Conservation (phyloP, 2,797 vertebrate genomes). For the Poeciliopsis gracilis region DNA sequence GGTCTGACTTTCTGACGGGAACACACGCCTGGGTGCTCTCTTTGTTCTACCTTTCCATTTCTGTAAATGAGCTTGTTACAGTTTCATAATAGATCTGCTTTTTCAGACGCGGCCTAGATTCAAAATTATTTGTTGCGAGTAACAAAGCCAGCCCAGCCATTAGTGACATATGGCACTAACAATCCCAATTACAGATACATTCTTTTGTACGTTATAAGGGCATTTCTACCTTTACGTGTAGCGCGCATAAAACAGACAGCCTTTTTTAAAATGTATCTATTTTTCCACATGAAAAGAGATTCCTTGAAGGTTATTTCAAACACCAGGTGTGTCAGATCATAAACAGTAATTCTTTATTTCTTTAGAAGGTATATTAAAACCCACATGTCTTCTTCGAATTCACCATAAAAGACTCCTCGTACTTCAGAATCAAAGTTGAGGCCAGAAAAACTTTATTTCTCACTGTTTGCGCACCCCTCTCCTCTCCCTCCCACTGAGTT, state of each 20-base stretch:
- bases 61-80: slow-evolving; percentile 75
- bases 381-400: slow-evolving; percentile 37
- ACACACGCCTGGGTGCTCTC: slow-evolving; percentile 53
- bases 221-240: slow-evolving; percentile 42
- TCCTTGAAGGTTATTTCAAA: slow-evolving; percentile 42
- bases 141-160: slow-evolving; percentile 59
- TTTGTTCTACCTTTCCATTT: slow-evolving; percentile 71
- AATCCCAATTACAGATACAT: slow-evolving; percentile 57
- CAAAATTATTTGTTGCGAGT: slow-evolving; percentile 55
- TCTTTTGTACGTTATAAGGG: slow-evolving; percentile 45
- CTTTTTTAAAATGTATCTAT: slow-evolving; percentile 53
- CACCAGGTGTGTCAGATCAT: slow-evolving; percentile 39
- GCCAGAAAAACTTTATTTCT: slow-evolving; percentile 47
- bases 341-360: slow-evolving; percentile 29
- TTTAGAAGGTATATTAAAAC: slow-evolving; percentile 20
- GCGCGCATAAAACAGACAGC: slow-evolving; percentile 42
- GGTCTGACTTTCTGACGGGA: slow-evolving; percentile 59
- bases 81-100: slow-evolving; percentile 72
- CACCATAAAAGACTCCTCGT: slow-evolving; percentile 57
- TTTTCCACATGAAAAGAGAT: slow-evolving; percentile 24
- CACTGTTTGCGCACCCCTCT: slow-evolving; percentile 29
- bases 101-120: slow-evolving; percentile 47
- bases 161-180: slow-evolving; percentile 55
- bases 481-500: slow-evolving; percentile 20
- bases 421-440: slow-evolving; percentile 52